Base-by-base conservation (phyloP, 2,888 invertebrate species). In the Caenorhabditis imperialis region DNA sequence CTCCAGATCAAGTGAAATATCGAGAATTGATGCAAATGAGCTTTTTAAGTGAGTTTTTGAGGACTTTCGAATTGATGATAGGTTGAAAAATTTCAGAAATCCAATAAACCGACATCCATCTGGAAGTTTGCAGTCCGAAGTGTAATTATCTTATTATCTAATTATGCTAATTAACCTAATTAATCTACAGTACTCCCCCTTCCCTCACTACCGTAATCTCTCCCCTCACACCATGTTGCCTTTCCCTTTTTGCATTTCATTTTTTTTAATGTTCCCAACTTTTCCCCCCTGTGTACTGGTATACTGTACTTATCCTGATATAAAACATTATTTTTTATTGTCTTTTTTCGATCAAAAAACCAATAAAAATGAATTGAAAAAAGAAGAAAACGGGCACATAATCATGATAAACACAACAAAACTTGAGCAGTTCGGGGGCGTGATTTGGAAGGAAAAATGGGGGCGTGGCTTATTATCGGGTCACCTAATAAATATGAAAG, bases 1-100 rank as follows among this genome's bases (percentile, higher is more conserved):
- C 30, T 84, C 85, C 8, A 44, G 84, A 55, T 84, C 81, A 30
- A 85, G 84, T 51, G 86, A 86, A 35, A 83, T 86, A 38, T 85
- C 85, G 3, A 48, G 83, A 71, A 81, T 83, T 42, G 84, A 85
- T 53, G 81, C 81, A 7, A 72, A 69, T 48, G 84, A 85, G 67
- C 65, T 84, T 27, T 81, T 76, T 77, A 82, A 78, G 81, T 82
- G 23, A 53, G 73, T 58, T 33, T 58, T 25, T 14, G 16, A n/a
- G n/a, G n/a, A n/a, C n/a, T n/a, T n/a, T n/a, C n/a, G n/a, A n/a
- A n/a, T n/a, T n/a, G n/a, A n/a, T n/a, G n/a, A n/a, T n/a, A n/a
- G n/a, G n/a, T n/a, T n/a, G n/a, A n/a, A n/a, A n/a, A n/a, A n/a
- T n/a, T n/a, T n/a, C 61, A 75, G 74, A 55, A 74, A 61, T 51